Percentiles rank a stretch among this genome's conserved stretches.
Evolutionary conservation across 2,797 vertebrate species (phyloP).

Genomic region (Thamnophis elegans): DNA sequence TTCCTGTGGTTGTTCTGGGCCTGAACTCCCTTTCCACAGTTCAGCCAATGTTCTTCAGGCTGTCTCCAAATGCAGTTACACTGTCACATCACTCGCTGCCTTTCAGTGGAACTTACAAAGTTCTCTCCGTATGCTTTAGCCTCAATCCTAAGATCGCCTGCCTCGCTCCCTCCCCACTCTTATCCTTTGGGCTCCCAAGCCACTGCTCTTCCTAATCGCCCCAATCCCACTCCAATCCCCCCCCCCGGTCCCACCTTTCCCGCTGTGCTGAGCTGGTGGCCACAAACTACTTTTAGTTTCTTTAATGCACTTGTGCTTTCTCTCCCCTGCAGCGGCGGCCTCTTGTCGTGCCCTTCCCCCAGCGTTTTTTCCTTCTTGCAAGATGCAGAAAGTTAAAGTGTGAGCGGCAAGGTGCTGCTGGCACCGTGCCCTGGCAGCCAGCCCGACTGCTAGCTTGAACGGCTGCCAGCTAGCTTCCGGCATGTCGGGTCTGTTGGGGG

Average conservation of each 20-base stretch:
- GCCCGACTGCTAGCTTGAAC: constrained; percentile 84
- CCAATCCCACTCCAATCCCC: background rate
- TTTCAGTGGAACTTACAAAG: background rate
- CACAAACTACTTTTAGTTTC: background rate
- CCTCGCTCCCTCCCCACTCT: background rate
- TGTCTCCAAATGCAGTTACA: background rate
- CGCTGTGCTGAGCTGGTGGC: background rate
- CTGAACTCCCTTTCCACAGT: background rate
- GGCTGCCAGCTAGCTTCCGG: constrained; percentile 86
- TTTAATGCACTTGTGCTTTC: background rate
- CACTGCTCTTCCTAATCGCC: background rate
- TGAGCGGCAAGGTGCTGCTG: constrained; percentile 68
- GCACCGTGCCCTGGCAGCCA: constrained; percentile 73
- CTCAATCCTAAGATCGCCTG: too few relatives aligned
- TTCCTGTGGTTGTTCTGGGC: background rate
- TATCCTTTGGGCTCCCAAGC: background rate
- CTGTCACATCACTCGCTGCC: background rate
- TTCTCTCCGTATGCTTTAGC: background rate
- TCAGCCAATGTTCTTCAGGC: background rate
- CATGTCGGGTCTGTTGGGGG: constrained; percentile 72
- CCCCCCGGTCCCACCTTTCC: background rate
- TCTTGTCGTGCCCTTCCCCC: constrained; percentile 11
- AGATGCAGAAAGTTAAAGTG: constrained; percentile 42
- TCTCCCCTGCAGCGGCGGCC: constrained; percentile 1
- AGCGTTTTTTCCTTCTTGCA: background rate